Conservation (phyloP, 2,888 invertebrate genomes). For the Phalera bucephala region DNA sequence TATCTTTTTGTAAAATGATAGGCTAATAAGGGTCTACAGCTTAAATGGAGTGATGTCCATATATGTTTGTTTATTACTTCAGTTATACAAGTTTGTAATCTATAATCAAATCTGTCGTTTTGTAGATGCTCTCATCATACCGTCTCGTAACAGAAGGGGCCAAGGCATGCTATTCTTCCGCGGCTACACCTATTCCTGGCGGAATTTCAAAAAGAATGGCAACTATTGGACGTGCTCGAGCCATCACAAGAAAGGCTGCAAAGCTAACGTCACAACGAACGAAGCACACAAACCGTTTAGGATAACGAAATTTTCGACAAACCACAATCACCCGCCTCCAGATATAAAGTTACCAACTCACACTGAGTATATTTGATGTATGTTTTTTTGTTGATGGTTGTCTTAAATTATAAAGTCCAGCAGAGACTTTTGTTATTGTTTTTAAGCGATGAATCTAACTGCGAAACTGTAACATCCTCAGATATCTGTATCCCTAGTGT, state of each 20-base stretch:
- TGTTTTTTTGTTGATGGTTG: not conserved
- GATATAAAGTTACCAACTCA: conserved; percentile 35
- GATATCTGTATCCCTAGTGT: too few relatives aligned
- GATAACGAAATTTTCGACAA: conserved; percentile 36
- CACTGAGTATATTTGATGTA: conserved; percentile 30
- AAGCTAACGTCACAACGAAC: conserved; percentile 51
- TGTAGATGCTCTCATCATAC: conserved; percentile 56
- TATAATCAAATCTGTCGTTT: conserved; percentile 16
- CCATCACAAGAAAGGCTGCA: conserved; percentile 64
- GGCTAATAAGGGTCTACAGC: too few relatives aligned
- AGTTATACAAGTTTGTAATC: not conserved
- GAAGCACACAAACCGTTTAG: conserved; percentile 37
- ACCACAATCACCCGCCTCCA: conserved; percentile 53
- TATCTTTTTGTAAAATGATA: too few relatives aligned
- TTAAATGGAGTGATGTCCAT: too few relatives aligned
- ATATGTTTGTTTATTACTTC: not conserved
- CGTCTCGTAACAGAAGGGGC: conserved; percentile 45
- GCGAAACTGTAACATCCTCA: too few relatives aligned
- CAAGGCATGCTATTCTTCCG: conserved; percentile 51
- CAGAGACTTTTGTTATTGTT: too few relatives aligned
- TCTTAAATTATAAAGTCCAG: too few relatives aligned
- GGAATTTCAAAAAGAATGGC: conserved; percentile 50
- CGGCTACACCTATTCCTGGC: conserved; percentile 59
- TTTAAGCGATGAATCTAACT: too few relatives aligned
- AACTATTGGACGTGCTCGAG: conserved; percentile 68